Percentiles rank a stretch among this genome's conserved stretches.
These are phyloP conservation scores for Hypomesus transpacificus DNA, from an alignment of 2,113 vertebrate genomes.

Conservation along the genomic window DNA sequence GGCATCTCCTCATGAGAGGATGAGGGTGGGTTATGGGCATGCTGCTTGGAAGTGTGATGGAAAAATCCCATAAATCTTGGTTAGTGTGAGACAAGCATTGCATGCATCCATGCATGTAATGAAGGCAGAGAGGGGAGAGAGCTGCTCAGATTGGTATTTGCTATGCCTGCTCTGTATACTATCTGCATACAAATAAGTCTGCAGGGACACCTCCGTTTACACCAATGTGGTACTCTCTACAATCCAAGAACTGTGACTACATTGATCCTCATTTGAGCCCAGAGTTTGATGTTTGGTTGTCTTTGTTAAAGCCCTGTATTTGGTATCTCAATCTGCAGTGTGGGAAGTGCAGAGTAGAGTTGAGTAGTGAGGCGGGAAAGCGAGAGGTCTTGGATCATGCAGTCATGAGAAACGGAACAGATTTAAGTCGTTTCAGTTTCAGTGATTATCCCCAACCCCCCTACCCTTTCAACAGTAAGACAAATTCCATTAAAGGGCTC, in stretches of 20 bases:
- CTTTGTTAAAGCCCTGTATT: background rate
- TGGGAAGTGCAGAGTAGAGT: slow-evolving; percentile 6
- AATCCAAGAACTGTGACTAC: too few relatives aligned
- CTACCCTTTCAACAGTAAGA: slow-evolving; percentile 42
- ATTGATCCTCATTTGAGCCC: background rate
- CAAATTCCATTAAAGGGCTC: slow-evolving; percentile 66
- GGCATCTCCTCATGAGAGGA: slow-evolving; percentile 43
- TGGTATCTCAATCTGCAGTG: slow-evolving; percentile 20
- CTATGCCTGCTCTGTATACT: background rate
- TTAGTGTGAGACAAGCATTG: slow-evolving; percentile 55
- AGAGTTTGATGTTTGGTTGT: background rate
- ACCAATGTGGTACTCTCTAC: too few relatives aligned
- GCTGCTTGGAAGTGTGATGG: slow-evolving; percentile 18
- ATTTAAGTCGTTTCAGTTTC: slow-evolving; percentile 40
- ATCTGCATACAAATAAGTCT: background rate
- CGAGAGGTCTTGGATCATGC: slow-evolving; percentile 29
- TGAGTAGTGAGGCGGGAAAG: background rate
- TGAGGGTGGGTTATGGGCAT: slow-evolving; percentile 7
- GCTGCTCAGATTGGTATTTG: slow-evolving; percentile 27
- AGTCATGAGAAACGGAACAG: slow-evolving; percentile 50
- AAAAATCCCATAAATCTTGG: slow-evolving; percentile 59
- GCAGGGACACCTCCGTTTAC: background rate
- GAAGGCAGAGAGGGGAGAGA: slow-evolving; percentile 35
- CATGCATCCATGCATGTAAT: slow-evolving; percentile 56
- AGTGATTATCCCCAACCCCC: slow-evolving; percentile 49